Conservation (phyloP, 2,113 vertebrate species). For the Myiozetetes cayanensis region DNA sequence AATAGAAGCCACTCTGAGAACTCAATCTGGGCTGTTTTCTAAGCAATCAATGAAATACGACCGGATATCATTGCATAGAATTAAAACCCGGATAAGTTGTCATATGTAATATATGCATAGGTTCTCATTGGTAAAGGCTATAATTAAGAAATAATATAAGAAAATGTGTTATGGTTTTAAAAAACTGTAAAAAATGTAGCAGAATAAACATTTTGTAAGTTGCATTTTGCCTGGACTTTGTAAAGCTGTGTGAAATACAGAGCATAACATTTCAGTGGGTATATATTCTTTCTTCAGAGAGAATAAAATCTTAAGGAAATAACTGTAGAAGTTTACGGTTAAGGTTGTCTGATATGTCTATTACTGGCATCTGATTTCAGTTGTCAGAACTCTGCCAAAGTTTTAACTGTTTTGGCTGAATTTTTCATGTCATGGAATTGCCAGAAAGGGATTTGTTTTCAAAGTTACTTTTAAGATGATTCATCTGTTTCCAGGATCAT, state of each 20-base stretch:
- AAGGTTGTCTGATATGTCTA: not conserved
- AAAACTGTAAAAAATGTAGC: not conserved
- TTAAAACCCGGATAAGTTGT: not conserved
- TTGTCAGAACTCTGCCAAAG: not conserved
- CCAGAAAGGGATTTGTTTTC: conserved; percentile 5
- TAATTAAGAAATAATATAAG: not conserved
- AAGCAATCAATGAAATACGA: not conserved
- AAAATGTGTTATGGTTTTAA: not conserved
- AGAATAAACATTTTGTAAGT: not conserved
- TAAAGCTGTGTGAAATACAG: not conserved
- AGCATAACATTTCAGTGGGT: not conserved
- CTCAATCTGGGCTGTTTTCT: not conserved
- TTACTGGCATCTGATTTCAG: not conserved
- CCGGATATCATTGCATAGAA: not conserved
- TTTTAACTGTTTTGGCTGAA: conserved; percentile 20
- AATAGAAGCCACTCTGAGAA: not conserved
- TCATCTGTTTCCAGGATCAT: conserved; percentile 19
- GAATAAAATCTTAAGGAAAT: not conserved
- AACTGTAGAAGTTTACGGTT: not conserved
- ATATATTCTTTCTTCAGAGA: not conserved
- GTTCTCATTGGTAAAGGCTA: not conserved
- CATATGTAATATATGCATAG: not conserved
- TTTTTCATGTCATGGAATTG: not conserved
- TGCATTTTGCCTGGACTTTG: not conserved
- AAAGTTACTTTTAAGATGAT: not conserved